phyloP scores from a whole-genome alignment of 2,113 vertebrate genomes.

The Prunella fulvescens region DNA sequence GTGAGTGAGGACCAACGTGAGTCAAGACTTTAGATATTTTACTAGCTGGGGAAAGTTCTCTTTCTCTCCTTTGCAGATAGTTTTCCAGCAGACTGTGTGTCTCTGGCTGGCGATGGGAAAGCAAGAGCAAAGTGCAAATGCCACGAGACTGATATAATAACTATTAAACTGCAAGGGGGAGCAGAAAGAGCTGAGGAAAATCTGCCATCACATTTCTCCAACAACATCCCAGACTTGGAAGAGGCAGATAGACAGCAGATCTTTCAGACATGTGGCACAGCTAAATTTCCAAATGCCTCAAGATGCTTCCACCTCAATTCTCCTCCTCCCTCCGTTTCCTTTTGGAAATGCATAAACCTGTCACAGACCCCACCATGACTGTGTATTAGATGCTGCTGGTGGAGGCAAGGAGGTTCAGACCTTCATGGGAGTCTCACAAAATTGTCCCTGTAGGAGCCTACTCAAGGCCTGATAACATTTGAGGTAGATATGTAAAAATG shows the following conservation, averaged over 20 bases:
- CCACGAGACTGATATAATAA: background rate
- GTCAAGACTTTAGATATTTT: background rate
- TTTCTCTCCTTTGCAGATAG: background rate
- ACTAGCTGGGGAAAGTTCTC: background rate
- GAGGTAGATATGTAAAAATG: background rate
- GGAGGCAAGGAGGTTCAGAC: background rate
- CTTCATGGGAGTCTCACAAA: accelerated
- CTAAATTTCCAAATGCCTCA: background rate
- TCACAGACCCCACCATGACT: background rate
- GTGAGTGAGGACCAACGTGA: background rate
- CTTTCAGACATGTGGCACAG: background rate
- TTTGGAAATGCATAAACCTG: background rate
- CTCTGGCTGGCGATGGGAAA: background rate
- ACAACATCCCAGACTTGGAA: background rate
- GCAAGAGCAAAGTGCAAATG: background rate
- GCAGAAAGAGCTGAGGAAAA: background rate
- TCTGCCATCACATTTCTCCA: background rate
- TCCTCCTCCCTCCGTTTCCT: accelerated
- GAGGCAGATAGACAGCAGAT: background rate
- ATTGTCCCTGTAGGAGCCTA: background rate
- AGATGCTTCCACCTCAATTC: background rate
- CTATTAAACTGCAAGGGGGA: background rate
- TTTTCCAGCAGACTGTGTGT: background rate
- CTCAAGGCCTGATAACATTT: background rate
- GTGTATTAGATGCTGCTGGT: background rate